Percentiles rank a stretch among this genome's conserved stretches.
Evolutionary conservation across 1,140 invertebrate genomes (phyloP).

Genomic region (Thaumatotibia leucotreta): DNA sequence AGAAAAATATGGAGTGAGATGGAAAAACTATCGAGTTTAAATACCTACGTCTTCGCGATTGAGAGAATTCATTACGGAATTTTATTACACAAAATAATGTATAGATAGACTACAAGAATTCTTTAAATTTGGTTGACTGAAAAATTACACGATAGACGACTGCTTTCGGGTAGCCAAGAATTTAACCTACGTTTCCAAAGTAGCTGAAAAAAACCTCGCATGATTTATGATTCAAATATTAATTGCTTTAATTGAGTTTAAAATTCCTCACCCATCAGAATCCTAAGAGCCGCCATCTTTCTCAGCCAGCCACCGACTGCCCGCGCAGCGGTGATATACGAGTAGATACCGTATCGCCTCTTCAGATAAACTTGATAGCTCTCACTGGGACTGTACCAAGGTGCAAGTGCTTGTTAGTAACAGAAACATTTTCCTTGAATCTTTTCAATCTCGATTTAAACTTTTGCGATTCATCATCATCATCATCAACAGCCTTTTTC

Average conservation of each 20-base stretch:
- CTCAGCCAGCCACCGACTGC: neutral
- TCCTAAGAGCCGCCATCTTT: slow-evolving; percentile 39
- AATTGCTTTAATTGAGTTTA: neutral
- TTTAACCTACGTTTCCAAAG: neutral
- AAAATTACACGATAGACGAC: neutral
- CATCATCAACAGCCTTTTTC: too few relatives aligned
- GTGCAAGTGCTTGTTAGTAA: too few relatives aligned
- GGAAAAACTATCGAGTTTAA: too few relatives aligned
- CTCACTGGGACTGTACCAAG: neutral
- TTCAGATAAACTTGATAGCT: neutral
- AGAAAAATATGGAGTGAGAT: too few relatives aligned
- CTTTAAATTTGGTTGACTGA: too few relatives aligned
- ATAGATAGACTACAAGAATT: too few relatives aligned
- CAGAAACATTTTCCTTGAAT: too few relatives aligned
- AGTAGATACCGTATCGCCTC: neutral
- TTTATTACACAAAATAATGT: neutral
- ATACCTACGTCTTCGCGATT: too few relatives aligned
- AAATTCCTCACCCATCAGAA: slow-evolving; percentile 35
- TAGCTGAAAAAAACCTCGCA: neutral
- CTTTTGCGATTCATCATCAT: neutral
- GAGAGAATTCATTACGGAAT: too few relatives aligned
- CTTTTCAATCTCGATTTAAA: too few relatives aligned
- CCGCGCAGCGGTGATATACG: neutral
- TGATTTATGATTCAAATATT: neutral
- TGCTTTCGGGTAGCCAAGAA: neutral